Evolutionary conservation across 2,113 vertebrate genomes (phyloP).

Genomic region (Gobio gobio): DNA sequence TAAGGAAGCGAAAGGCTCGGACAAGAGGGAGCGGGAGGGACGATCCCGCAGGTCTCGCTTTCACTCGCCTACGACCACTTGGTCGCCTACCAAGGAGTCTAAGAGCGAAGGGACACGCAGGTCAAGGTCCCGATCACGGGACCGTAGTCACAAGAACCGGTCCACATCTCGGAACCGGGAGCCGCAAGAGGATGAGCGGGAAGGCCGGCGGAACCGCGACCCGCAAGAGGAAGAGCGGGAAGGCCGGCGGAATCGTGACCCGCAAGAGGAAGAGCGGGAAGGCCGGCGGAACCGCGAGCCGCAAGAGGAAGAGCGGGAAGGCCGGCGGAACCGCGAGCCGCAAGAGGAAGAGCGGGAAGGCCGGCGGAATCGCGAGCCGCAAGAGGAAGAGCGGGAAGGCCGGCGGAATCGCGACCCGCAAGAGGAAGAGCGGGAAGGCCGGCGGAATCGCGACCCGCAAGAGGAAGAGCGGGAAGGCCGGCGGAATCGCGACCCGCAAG

Average conservation of each 20-base stretch:
- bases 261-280: conserved; percentile 73
- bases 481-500: conserved; percentile 80
- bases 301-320: conserved; percentile 73
- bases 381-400: conserved; percentile 73
- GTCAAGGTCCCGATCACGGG: conserved; percentile 74
- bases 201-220: conserved; percentile 59
- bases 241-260: conserved; percentile 58
- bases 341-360: conserved; percentile 74
- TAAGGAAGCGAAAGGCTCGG: conserved; percentile 59
- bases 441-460: conserved; percentile 80
- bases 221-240: too few species aligned
- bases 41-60: conserved; percentile 85
- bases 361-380: conserved; percentile 80
- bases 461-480: conserved; percentile 73
- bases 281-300: conserved; percentile 80
- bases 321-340: conserved; percentile 80
- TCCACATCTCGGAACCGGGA: conserved; percentile 83
- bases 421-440: conserved; percentile 72
- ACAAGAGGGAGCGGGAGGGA: conserved; percentile 65
- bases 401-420: conserved; percentile 81
- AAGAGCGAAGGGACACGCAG: conserved; percentile 73
- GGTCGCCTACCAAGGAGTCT: conserved; percentile 86
- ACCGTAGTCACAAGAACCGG: conserved; percentile 73
- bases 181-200: conserved; percentile 73
- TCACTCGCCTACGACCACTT: conserved; percentile 92